Evolutionary conservation across 2,113 vertebrate genomes (phyloP), one percentile per base, ranked within the genome.

Genomic region (Cebus imitator): DNA sequence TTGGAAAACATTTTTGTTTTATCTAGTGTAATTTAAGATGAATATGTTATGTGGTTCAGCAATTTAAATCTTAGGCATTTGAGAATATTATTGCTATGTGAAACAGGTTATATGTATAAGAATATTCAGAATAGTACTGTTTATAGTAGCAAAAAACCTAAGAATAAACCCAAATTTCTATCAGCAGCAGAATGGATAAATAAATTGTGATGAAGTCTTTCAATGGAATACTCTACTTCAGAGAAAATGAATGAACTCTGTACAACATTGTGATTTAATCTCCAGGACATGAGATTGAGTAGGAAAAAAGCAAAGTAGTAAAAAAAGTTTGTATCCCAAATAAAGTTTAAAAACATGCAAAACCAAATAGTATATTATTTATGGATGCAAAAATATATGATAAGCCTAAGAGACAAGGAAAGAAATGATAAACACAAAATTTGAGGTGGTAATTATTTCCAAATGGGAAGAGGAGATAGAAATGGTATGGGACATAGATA

Each of bases 1-100:
- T 90, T 85, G 93, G 85, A 58, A 96, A 92, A 85, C 17, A 83
- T 73, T 96, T 89, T 90, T 55, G 37, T 73, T 25, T 97, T 95
- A 57, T 72, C 66, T 58, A 64, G 52, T 91, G 45, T 93, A 76
- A 55, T 55, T 55, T 37, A 95, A 83, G 58, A 43, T 95, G 25
- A 87, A 4, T 40, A 23, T 87, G 48, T 20, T 52, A 25, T 78
- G 8, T 89, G 45, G 40, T 75, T 11, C 27, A 83, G 66, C 43
- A 78, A 6, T 79, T 89, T 91, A 92, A 94, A 84, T 79, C 12
- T 61, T 87, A 52, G 23, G 1, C 35, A 66, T 73, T 91, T 3
- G 66, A 58, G 45, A 70, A 52, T 89, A 87, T 81, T 78, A 88
- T 89, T 95, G 27, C 30, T 93, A 0, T 73, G 18, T 91, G 8